Evolutionary conservation across 2,113 vertebrate species (phyloP), one percentile per base, ranked within the genome.

Genomic region (Morone chrysops): DNA sequence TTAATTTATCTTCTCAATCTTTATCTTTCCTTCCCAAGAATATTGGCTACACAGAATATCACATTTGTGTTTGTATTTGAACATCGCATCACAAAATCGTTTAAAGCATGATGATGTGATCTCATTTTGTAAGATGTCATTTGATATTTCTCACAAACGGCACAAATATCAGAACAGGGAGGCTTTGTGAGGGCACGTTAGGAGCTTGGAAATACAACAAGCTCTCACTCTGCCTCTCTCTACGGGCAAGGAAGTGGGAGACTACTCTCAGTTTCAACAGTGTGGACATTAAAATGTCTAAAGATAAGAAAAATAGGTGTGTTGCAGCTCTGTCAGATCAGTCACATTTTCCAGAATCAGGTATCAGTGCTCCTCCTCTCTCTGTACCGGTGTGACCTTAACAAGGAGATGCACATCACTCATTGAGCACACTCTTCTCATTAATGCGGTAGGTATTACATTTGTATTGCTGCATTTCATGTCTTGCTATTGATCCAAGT

Each of bases 201-300:
- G 41, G 60, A 65, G 25, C 43, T 13, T 48, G 40, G 25, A 43
- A 63, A 82, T 25, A 47, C 66, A 62, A 17, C 65, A 54, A 70
- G 45, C 47, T 61, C 12, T 50, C 25, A 56, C 41, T 56, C 57
- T 31, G 31, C 31, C 31, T 31, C 31, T 31, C 31, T 31, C 31
- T 31, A 31, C 3, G 31, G 31, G 31, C 31, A 31, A 31, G 31
- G 31, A 31, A 31, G 31, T 31, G 31, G 31, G 31, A 31, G 31
- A 16, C 25, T 36, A 1, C 22, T 31, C 16, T 31, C 22, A n/a
- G 8, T 0, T 45, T 36, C 43, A 8, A 18, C 63, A 75, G 1
- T 41, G 68, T 41, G 68, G 18, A 12, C 18, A 9, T 41, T 56
- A 8, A 12, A 54, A 25, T 40, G 16, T 38, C 36, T 62, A 4